phyloP scores from a whole-genome alignment of 2,888 invertebrate species.

The Copidosoma aretas region DNA sequence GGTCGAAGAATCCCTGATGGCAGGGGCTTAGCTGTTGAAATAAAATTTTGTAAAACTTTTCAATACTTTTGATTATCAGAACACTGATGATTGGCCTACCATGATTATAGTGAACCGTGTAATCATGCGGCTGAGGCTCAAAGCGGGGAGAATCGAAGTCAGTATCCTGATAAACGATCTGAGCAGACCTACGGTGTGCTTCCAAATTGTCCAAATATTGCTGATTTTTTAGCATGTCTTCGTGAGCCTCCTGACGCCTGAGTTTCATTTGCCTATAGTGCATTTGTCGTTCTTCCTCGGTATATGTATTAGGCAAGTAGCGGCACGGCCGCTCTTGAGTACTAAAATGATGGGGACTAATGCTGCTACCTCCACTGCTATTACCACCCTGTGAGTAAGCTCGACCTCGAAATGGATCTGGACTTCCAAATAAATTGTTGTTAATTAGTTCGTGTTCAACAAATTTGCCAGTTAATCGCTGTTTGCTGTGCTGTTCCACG shows the following conservation, averaged over 20 bases:
- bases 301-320: conserved; percentile 54
- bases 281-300: conserved; percentile 55
- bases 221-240: conserved; percentile 45
- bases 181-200: conserved; percentile 45
- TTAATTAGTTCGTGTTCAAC: conserved; percentile 57
- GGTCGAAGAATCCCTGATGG: conserved; percentile 15
- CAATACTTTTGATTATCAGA: not conserved
- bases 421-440: conserved; percentile 57
- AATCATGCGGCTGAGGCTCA: conserved; percentile 45
- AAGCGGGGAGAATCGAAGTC: conserved; percentile 48
- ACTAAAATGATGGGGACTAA: conserved; percentile 45
- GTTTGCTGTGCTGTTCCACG: conserved; percentile 44
- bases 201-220: conserved; percentile 49
- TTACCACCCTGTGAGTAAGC: conserved; percentile 59
- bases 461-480: not conserved
- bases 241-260: conserved; percentile 44
- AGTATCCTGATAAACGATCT: conserved; percentile 45
- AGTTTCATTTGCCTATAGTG: conserved; percentile 52
- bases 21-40: conserved; percentile 16
- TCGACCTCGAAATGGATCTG: conserved; percentile 57
- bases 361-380: conserved; percentile 42
- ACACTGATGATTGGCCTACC: conserved; percentile 13
- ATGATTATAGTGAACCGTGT: conserved; percentile 45
- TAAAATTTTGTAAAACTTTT: too few relatives aligned
- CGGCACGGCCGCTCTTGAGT: conserved; percentile 51